Percentiles rank a stretch among this genome's conserved stretches.
Evolutionary conservation across 2,888 invertebrate genomes (phyloP).

Genomic region (Conistra vaccinii): DNA sequence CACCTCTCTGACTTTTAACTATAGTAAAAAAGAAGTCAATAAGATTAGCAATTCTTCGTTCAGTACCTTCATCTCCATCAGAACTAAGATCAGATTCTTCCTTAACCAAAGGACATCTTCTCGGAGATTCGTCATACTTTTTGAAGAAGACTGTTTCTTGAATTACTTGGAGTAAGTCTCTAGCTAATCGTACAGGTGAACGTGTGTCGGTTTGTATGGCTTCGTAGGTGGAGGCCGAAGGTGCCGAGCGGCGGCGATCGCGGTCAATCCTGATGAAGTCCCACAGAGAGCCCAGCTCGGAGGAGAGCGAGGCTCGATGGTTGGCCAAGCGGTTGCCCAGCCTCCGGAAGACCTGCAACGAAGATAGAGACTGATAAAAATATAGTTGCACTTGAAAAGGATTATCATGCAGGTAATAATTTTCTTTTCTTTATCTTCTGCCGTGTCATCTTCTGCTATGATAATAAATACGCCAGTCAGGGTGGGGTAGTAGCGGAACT

Average conservation of each 20-base stretch:
- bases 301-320: conserved; percentile 86
- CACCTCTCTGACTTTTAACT: conserved; percentile 87
- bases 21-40: conserved; percentile 89
- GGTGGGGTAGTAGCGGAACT: too few relatives aligned
- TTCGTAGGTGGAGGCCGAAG: conserved; percentile 77
- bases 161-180: conserved; percentile 86
- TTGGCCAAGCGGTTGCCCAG: conserved; percentile 84
- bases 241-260: conserved; percentile 82
- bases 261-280: conserved; percentile 84
- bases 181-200: conserved; percentile 83
- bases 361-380: conserved; percentile 40
- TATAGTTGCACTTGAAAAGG: conserved; percentile 30
- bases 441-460: neutral
- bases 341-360: conserved; percentile 84
- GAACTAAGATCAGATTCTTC: conserved; percentile 86
- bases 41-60: conserved; percentile 85
- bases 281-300: conserved; percentile 87
- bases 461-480: neutral
- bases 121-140: conserved; percentile 80
- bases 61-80: conserved; percentile 84
- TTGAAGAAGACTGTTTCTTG: conserved; percentile 86
- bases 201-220: conserved; percentile 78
- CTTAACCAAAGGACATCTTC: conserved; percentile 85
- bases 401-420: conserved; percentile 17
- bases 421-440: neutral